These are phyloP conservation scores for Sebastes iracundus DNA, from an alignment of 2,797 vertebrate genomes.

Conservation along the genomic window DNA sequence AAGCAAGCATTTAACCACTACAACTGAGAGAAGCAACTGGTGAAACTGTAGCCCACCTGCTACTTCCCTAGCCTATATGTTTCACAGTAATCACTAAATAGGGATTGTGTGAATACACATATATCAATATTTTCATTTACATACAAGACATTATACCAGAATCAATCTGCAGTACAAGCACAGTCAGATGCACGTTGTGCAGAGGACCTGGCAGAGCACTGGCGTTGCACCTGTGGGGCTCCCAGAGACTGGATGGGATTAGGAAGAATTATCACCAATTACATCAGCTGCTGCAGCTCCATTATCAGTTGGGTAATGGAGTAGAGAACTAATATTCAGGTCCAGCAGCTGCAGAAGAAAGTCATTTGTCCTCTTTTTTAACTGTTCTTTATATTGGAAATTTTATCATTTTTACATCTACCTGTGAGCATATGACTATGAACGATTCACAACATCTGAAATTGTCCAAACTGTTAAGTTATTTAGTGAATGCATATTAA, in stretches of 20 bases:
- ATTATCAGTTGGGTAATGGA: neutral
- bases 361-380: neutral
- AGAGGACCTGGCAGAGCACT: too few relatives aligned
- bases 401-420: neutral
- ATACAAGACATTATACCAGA: too few relatives aligned
- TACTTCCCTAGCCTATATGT: too few relatives aligned
- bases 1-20: too few relatives aligned
- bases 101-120: too few relatives aligned
- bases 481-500: neutral
- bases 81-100: too few relatives aligned
- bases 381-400: neutral
- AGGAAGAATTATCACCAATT: neutral
- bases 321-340: neutral
- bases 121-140: too few relatives aligned
- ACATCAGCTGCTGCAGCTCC: neutral
- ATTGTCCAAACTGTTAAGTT: neutral
- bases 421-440: neutral
- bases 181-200: too few relatives aligned
- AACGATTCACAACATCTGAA: neutral
- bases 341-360: neutral
- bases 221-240: neutral
- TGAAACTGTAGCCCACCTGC: too few relatives aligned
- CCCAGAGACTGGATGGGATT: neutral
- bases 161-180: too few relatives aligned
- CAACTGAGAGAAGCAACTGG: too few relatives aligned